A percentile compares a stretch with the other conserved stretches of the same genome.
Evolutionary conservation across 2,797 vertebrate genomes (phyloP).

Genomic region (Mormyrus hasselquistii): DNA sequence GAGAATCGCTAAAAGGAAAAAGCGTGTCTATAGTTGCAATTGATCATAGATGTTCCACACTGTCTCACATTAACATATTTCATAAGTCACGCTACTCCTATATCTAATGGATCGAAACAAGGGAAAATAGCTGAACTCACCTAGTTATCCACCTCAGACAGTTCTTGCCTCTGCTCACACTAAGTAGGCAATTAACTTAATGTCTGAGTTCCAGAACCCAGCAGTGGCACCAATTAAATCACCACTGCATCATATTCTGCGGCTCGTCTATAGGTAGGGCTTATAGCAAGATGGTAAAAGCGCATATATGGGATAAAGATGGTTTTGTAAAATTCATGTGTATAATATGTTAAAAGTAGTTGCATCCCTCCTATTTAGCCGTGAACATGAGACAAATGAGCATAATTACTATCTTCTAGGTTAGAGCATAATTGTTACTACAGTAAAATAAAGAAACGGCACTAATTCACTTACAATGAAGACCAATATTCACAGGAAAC

Average conservation of each 20-base stretch:
- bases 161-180: neutral
- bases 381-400: neutral
- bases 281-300: neutral
- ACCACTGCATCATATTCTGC: neutral
- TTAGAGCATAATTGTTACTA: neutral
- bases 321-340: neutral
- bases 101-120: neutral
- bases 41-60: neutral
- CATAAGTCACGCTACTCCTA: neutral
- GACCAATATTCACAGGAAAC: neutral
- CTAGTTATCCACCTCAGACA: neutral
- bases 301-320: neutral
- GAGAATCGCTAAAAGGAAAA: neutral
- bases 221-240: neutral
- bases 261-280: neutral
- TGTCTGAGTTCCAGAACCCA: neutral
- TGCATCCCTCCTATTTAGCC: neutral
- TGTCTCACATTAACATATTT: neutral
- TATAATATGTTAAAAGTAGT: neutral
- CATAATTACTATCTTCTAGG: slow-evolving; percentile 5
- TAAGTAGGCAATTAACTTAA: slow-evolving; percentile 4
- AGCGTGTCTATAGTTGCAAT: neutral
- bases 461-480: slow-evolving; percentile 3
- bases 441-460: neutral
- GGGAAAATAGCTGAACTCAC: neutral